Evolutionary conservation across 2,888 invertebrate species (phyloP), one percentile per base, ranked within the genome.

Genomic region (Drosophila borealis): DNA sequence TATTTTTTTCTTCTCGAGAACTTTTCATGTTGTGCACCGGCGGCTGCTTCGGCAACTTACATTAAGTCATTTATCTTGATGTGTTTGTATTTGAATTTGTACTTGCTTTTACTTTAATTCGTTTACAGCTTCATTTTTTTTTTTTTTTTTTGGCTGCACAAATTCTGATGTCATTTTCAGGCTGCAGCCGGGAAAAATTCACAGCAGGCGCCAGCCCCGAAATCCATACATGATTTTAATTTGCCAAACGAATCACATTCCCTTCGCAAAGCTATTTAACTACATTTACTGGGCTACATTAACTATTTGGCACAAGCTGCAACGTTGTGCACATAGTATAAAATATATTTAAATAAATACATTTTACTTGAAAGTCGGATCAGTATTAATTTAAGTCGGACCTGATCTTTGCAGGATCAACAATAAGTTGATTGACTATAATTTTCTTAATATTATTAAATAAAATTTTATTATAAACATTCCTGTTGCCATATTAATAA

Each of bases 61-160:
- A 84, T 75, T 84, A 87, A 89, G 83, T 87, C 84, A 87, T 83
- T 87, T 84, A 87, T 83, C 89, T 87, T 83, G 72, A 69, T 81
- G 33, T 60, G 25, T 29, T n/a, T 59, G 50, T 48, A 6, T 60
- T 60, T 36, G 44, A 46, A 33, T 45, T 45, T 73, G 54, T 71
- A 46, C 68, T 69, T 69, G 69, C 70, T 56, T 74, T 62, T 65
- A 72, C 66, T 78, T 88, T 75, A 84, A 82, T 88, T 87, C 62
- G 53, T 62, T 42, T 51, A 37, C 44, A 49, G 53, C 44, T 59
- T 49, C 50, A 17, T 46, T 56, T 11, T 56, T 33, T 34, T 46
- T 56, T 11, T 56, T 33, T 34, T 29, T 17, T n/a, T 56, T 37
- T 37, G 19, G 13, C 14, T 66, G 53, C 70, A 56, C 56, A 55